phyloP scores from a whole-genome alignment of 2,113 vertebrate genomes.

The Podiceps cristatus region DNA sequence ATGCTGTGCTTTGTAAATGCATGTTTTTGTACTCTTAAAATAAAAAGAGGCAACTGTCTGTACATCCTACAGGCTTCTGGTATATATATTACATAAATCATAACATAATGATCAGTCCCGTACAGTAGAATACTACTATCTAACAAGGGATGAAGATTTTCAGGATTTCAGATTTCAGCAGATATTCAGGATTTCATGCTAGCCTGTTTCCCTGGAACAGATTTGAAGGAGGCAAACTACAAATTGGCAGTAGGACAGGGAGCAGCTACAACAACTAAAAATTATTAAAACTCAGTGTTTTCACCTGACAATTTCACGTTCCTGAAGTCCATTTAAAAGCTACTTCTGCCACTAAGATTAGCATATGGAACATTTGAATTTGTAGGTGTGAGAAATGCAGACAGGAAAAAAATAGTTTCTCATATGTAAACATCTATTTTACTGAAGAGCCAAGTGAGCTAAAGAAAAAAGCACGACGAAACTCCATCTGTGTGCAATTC shows the following conservation, averaged over 20 bases:
- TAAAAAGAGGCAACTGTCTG: neutral
- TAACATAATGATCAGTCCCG: neutral
- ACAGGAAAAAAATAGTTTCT: neutral
- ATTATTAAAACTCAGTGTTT: neutral
- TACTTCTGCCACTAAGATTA: neutral
- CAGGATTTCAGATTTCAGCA: neutral
- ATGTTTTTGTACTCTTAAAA: neutral
- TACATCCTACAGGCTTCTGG: neutral
- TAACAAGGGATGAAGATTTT: neutral
- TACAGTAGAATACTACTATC: neutral
- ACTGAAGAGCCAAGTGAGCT: slow-evolving; percentile 7
- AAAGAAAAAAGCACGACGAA: slow-evolving; percentile 8
- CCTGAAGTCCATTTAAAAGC: neutral
- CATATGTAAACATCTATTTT: slow-evolving; percentile 12
- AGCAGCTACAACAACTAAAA: neutral
- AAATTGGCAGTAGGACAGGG: neutral
- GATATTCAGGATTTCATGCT: neutral
- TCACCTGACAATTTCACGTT: neutral
- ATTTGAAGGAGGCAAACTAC: neutral
- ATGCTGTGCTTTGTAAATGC: neutral
- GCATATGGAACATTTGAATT: neutral
- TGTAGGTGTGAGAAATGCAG: neutral
- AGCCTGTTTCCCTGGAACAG: neutral
- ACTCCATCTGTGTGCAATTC: slow-evolving; percentile 17
- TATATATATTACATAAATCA: neutral